Conservation (phyloP, 2,113 vertebrate genomes). For the Triplophysa tibetana region DNA sequence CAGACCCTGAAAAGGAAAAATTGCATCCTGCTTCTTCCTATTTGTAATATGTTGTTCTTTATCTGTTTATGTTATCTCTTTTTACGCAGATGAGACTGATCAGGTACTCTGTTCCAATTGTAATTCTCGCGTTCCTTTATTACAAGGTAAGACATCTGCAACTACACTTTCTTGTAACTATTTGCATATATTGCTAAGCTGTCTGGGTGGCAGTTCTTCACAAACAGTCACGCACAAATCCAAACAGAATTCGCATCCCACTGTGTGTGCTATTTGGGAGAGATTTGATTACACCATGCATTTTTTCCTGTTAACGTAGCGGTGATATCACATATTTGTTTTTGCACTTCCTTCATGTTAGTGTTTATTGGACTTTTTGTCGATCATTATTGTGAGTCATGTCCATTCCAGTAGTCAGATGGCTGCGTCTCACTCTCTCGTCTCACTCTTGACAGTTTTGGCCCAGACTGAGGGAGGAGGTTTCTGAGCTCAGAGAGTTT, state of each 20-base stretch:
- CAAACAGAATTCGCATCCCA: not conserved
- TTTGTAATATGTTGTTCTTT: slow-evolving; percentile 41
- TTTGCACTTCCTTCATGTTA: not conserved
- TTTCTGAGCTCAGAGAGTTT: slow-evolving; percentile 95
- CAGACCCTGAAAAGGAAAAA: slow-evolving; percentile 43
- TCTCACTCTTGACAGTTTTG: slow-evolving; percentile 79
- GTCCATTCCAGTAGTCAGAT: slow-evolving; percentile 18
- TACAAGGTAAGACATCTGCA: slow-evolving; percentile 83
- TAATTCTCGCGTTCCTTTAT: slow-evolving; percentile 81
- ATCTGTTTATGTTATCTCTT: slow-evolving; percentile 52
- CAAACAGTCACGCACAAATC: slow-evolving; percentile 30
- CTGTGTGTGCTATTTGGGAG: slow-evolving; percentile 27
- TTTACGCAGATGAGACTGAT: slow-evolving; percentile 77
- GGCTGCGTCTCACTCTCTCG: not conserved
- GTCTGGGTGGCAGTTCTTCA: slow-evolving; percentile 24
- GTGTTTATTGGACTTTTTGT: slow-evolving; percentile 14
- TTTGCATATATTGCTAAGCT: slow-evolving; percentile 53
- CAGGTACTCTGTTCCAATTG: slow-evolving; percentile 78
- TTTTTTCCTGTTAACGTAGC: slow-evolving; percentile 34
- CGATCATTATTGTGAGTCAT: slow-evolving; percentile 6
- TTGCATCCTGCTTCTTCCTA: slow-evolving; percentile 39
- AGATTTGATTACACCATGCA: slow-evolving; percentile 15
- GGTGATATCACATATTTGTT: slow-evolving; percentile 6
- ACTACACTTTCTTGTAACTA: slow-evolving; percentile 41
- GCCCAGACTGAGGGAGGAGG: slow-evolving; percentile 90